Evolutionary conservation across 2,888 invertebrate species (phyloP), one percentile per base, ranked within the genome.

Genomic region (Leptinotarsa juncta): DNA sequence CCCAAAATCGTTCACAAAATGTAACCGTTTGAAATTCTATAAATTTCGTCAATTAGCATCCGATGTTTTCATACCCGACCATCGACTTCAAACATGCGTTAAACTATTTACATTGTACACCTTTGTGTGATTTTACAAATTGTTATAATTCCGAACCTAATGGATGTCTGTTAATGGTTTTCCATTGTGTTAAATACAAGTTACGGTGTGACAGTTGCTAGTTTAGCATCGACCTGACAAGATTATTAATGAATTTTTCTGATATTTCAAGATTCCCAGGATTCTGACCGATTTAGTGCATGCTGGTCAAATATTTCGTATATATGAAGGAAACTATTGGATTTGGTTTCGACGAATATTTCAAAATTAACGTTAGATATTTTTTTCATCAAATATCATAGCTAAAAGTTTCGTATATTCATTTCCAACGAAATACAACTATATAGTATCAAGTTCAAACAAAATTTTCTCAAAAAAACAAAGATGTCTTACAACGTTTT

Each of bases 151-250:
- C 51, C 57, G 62, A 20, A 48, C 26, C 75, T 78, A 81, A 78
- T 78, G 77, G 81, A 70, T 77, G 69, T 74, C 55, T 71, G 75
- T 80, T 81, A 81, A 81, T 81, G 81, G 81, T 79, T 78, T 78
- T 76, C 70, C 72, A 74, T 80, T 81, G 73, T 78, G 70, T 69
- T 53, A 48, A 69, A 69, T 68, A 73, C 75, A 67, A 51, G 73
- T 70, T 75, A 75, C 62, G 73, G 74, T 73, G 67, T 72, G 71
- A 70, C 78, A 73, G 75, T 75, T 78, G 75, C 57, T 65, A 62
- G 55, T 71, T 73, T 75, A 72, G 67, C 55, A 49, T 65, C 50
- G 62, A 72, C 50, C 70, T 78, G 77, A 73, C 77, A 62, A 7
- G 70, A 69, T 74, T 70, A 78, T 75, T 78, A 77, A 78, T 78